These are phyloP conservation scores for Drosophila parvula DNA, from an alignment of 1,140 invertebrate genomes.

Conservation along the genomic window DNA sequence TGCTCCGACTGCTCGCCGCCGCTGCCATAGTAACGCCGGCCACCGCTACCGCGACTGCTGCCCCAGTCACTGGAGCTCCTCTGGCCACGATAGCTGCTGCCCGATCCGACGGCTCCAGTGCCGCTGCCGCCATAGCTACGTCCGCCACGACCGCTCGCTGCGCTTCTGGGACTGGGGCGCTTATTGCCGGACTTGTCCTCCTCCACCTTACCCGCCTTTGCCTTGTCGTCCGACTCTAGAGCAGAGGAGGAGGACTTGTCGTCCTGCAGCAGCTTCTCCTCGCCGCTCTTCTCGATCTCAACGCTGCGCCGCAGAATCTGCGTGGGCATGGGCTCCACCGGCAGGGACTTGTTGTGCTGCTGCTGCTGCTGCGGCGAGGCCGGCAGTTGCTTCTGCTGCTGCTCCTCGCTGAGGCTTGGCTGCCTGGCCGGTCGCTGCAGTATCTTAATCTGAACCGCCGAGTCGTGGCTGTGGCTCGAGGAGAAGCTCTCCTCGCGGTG, in stretches of 20 bases:
- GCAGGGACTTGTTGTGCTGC: constrained; percentile 31
- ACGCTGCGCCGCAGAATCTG: constrained; percentile 73
- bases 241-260: constrained; percentile 12
- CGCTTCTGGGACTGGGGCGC: constrained; percentile 80
- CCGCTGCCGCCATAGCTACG: constrained; percentile 61
- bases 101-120: constrained; percentile 79
- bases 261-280: constrained; percentile 34
- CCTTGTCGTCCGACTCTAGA: constrained; percentile 41
- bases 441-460: constrained; percentile 79
- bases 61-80: constrained; percentile 67
- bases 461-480: constrained; percentile 78
- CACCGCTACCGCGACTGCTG: constrained; percentile 42
- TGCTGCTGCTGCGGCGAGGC: constrained; percentile 26
- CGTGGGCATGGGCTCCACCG: constrained; percentile 60
- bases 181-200: constrained; percentile 50
- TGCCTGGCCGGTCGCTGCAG: constrained; percentile 75
- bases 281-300: constrained; percentile 50
- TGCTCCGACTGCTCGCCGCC: constrained; percentile 73
- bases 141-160: constrained; percentile 60
- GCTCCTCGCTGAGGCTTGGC: constrained; percentile 78
- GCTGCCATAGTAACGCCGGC: constrained; percentile 67
- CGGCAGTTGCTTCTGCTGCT: constrained; percentile 30
- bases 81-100: constrained; percentile 67
- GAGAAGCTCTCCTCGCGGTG: constrained; percentile 79
- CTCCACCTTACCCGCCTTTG: constrained; percentile 34